These are phyloP conservation scores for Coleophora flavipennella DNA, from an alignment of 2,888 invertebrate species.

Conservation along the genomic window DNA sequence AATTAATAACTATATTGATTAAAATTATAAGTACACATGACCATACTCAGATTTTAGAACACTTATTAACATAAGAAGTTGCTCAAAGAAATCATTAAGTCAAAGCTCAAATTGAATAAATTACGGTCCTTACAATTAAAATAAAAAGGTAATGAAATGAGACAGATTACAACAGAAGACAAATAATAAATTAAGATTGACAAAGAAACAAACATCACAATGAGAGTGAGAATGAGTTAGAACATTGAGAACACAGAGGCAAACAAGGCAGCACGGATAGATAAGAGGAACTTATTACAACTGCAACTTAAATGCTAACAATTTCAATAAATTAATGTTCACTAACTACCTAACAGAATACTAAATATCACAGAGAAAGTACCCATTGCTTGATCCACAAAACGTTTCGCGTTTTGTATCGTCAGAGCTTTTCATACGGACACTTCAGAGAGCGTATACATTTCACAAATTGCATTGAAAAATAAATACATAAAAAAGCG, in stretches of 20 bases:
- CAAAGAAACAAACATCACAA: conserved; percentile 8
- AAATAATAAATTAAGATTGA: conserved; percentile 11
- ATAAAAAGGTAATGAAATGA: too few relatives aligned
- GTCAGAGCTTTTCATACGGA: conserved; percentile 46
- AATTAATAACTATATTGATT: too few relatives aligned
- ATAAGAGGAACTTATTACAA: conserved; percentile 46
- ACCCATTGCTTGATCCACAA: conserved; percentile 69
- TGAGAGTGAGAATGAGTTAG: too few relatives aligned
- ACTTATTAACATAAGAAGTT: too few relatives aligned
- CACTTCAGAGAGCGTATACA: conserved; percentile 22
- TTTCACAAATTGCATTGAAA: conserved; percentile 21
- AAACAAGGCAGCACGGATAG: too few relatives aligned
- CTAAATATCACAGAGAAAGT: conserved; percentile 72
- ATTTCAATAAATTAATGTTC: conserved; percentile 64
- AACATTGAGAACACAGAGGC: background rate
- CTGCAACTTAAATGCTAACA: conserved; percentile 41
- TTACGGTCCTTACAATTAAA: too few relatives aligned
- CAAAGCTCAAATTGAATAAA: too few relatives aligned
- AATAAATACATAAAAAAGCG: conserved; percentile 24
- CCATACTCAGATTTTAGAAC: too few relatives aligned
- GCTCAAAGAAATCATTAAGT: too few relatives aligned
- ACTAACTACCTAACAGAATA: conserved; percentile 63
- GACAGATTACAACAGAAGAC: background rate
- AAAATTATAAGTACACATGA: too few relatives aligned
- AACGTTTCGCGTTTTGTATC: conserved; percentile 37